Evolutionary conservation across 2,113 vertebrate species (phyloP).

Genomic region (Myotis brandtii): DNA sequence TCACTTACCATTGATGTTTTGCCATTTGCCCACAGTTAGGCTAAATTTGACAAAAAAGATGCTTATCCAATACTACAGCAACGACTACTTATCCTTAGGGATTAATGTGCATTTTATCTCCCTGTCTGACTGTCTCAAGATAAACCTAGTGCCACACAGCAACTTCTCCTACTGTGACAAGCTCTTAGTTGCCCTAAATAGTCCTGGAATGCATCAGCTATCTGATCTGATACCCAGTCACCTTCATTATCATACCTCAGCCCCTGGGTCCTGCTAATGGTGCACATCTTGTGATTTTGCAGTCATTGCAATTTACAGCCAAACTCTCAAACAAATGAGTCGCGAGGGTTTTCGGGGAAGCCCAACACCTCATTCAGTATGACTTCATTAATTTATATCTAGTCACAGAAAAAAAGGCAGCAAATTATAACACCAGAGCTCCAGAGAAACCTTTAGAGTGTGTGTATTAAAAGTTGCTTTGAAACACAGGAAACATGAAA

Average conservation of each 20-base stretch:
- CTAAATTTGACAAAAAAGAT: constrained; percentile 46
- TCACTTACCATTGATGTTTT: background rate
- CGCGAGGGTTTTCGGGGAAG: background rate
- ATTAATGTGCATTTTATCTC: constrained; percentile 62
- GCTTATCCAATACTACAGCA: constrained; percentile 2
- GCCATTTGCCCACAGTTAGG: background rate
- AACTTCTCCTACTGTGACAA: constrained; percentile 10
- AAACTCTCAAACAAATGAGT: constrained; percentile 14
- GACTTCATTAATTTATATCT: constrained; percentile 34
- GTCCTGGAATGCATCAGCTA: background rate
- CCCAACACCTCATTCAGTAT: background rate
- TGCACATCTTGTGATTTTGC: background rate
- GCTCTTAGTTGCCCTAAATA: background rate
- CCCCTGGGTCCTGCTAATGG: background rate
- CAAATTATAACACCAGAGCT: constrained; percentile 39
- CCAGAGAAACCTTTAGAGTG: constrained; percentile 60
- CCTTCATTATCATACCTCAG: constrained; percentile 19
- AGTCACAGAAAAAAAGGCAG: constrained; percentile 34
- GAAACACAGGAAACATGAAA: constrained; percentile 62
- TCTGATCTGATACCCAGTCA: constrained; percentile 20
- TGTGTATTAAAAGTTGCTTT: constrained; percentile 51
- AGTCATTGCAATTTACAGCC: background rate
- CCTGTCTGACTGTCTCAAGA: constrained; percentile 52
- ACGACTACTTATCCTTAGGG: background rate
- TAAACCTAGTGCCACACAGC: constrained; percentile 27